Evolutionary conservation across 2,888 invertebrate species (phyloP).

Genomic region (Hirtodrosophila confusa): DNA sequence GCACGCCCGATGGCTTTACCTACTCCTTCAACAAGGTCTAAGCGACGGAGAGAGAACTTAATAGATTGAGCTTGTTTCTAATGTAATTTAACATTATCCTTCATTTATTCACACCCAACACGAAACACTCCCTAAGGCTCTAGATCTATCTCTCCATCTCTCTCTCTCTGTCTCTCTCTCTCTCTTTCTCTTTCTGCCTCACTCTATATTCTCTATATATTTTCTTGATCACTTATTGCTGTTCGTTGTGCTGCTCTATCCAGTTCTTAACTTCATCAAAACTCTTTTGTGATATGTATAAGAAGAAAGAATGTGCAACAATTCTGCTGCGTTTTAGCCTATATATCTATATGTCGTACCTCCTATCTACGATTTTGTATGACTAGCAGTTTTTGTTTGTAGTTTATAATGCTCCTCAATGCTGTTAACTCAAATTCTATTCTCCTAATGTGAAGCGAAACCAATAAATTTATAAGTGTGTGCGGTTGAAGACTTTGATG

Average conservation of each 20-base stretch:
- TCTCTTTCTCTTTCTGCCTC: slow-evolving; percentile 15
- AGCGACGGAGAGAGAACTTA: slow-evolving; percentile 64
- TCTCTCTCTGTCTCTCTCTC: slow-evolving; percentile 13
- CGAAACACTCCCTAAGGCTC: slow-evolving; percentile 31
- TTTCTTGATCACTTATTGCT: slow-evolving; percentile 23
- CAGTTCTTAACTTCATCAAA: slow-evolving; percentile 70
- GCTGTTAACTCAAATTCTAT: slow-evolving; percentile 42
- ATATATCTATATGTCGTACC: slow-evolving; percentile 42
- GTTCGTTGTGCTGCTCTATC: slow-evolving; percentile 29
- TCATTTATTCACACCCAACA: slow-evolving; percentile 33
- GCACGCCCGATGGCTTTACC: slow-evolving; percentile 94
- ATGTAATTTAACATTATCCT: slow-evolving; percentile 52
- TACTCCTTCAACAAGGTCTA: slow-evolving; percentile 91
- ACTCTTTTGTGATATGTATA: slow-evolving; percentile 78
- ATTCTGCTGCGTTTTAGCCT: slow-evolving; percentile 44
- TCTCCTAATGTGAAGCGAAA: slow-evolving; percentile 55
- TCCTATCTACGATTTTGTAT: slow-evolving; percentile 58
- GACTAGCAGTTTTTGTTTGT: slow-evolving; percentile 54
- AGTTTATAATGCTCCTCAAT: slow-evolving; percentile 59
- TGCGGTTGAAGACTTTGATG: slow-evolving; percentile 62
- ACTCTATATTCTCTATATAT: slow-evolving; percentile 19
- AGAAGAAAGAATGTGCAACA: slow-evolving; percentile 66
- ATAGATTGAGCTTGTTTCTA: slow-evolving; percentile 73
- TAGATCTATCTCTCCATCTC: slow-evolving; percentile 12
- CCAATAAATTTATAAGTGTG: slow-evolving; percentile 71